Evolutionary conservation across 2,797 vertebrate species (phyloP), one percentile per base, ranked within the genome.

Genomic region (Oreochromis grahami): DNA sequence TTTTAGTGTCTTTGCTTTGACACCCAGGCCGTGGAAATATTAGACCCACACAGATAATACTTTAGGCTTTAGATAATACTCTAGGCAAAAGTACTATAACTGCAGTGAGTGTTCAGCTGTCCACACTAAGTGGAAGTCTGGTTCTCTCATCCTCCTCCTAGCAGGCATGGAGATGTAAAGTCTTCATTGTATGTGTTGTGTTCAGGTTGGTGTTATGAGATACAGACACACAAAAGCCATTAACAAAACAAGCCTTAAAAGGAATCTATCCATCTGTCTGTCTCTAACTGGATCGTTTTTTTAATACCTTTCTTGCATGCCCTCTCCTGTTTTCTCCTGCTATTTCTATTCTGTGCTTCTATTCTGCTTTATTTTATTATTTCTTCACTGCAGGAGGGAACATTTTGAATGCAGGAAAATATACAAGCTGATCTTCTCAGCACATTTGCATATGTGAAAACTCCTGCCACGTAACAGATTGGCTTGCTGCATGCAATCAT

Each of bases 141-240:
- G 34, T 38, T 65, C 34, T 65, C 7, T 65, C 60, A 21, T 65
- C 34, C 11, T 65, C 1, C 11, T 43, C 38, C 65, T 26, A 70
- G 43, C 13, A 70, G 3, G 38, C 36, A 70, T 70, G 13, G 38
- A 82, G 78, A 86, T 88, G 85, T 81, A 58, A 89, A 83, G 79
- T 48, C 15, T 88, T 77, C 77, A 63, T 76, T 60, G 51, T 17
- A 17, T 80, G 58, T 74, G 78, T 48, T 85, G 24, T 83, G 82
- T 82, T 80, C 82, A 85, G 79, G 52, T 70, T 63, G 53, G 81
- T 86, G 89, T 86, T 88, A 36, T 76, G 76, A 45, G 34, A 80
- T 84, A 81, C 82, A 79, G 63, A 65, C 48, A 77, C 53, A 89
- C 45, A 89, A 86, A 81, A 81, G 21, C 52, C 72, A 52, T 83